Percentiles rank a stretch among this genome's conserved stretches.
phyloP scores from a whole-genome alignment of 2,797 vertebrate genomes.

The Mormyrops attenuatus region DNA sequence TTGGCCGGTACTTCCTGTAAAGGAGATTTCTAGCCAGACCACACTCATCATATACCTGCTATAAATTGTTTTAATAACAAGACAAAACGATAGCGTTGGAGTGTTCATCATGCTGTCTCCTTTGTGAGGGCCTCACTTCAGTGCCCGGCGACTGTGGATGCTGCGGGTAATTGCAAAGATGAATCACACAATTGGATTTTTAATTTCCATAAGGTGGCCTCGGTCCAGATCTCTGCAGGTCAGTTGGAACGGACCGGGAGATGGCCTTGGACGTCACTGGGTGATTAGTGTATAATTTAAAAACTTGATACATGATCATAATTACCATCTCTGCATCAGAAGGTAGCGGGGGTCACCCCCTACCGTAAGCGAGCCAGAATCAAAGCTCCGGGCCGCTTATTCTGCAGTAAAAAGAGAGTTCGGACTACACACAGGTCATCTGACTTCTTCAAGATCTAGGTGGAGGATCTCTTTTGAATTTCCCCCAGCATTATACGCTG shows the following conservation, averaged over 20 bases:
- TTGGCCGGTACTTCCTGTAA: neutral
- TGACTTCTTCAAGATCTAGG: neutral
- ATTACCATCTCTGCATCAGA: slow-evolving; percentile 62
- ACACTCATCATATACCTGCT: neutral
- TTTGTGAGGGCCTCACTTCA: slow-evolving; percentile 44
- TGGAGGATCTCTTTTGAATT: neutral
- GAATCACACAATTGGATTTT: slow-evolving; percentile 57
- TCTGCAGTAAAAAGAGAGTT: slow-evolving; percentile 21
- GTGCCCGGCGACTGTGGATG: slow-evolving; percentile 44
- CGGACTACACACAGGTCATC: slow-evolving; percentile 17
- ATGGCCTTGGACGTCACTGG: slow-evolving; percentile 51
- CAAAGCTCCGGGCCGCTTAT: slow-evolving; percentile 45
- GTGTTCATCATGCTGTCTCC: slow-evolving; percentile 38
- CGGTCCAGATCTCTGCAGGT: slow-evolving; percentile 57
- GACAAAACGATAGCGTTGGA: neutral
- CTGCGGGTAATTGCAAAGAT: slow-evolving; percentile 54
- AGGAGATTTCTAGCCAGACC: neutral
- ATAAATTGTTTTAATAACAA: neutral
- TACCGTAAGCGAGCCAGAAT: slow-evolving; percentile 39
- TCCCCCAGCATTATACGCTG: neutral
- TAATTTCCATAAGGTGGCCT: slow-evolving; percentile 62
- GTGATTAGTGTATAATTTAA: slow-evolving; percentile 60
- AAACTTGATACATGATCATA: slow-evolving; percentile 67
- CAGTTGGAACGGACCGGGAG: slow-evolving; percentile 57
- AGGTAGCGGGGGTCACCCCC: slow-evolving; percentile 55